phyloP scores from a whole-genome alignment of 92 coral and sea anemone species.

The Porites divaricata region DNA sequence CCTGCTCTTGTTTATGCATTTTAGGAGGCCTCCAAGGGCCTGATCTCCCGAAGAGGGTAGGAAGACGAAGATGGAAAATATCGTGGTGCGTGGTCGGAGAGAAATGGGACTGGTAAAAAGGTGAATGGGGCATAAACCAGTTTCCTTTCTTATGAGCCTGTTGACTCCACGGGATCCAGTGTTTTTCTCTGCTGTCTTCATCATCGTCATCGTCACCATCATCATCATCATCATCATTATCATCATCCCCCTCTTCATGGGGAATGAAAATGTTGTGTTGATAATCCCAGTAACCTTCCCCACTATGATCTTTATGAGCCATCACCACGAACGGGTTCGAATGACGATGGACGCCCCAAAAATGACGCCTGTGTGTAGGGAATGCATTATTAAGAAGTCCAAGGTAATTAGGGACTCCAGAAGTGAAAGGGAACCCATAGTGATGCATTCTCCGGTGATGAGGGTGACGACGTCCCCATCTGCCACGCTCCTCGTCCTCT shows the following conservation, averaged over 20 bases:
- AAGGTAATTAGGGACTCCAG: slow-evolving; percentile 12
- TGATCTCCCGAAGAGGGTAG: slow-evolving; percentile 35
- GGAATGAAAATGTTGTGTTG: slow-evolving; percentile 52
- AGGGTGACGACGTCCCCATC: slow-evolving; percentile 16
- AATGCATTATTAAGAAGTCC: background rate
- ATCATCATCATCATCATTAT: background rate
- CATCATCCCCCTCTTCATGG: background rate
- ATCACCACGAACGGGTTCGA: slow-evolving; percentile 31
- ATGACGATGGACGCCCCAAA: slow-evolving; percentile 22
- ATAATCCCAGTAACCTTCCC: slow-evolving; percentile 52
- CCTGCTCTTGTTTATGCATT: slow-evolving; percentile 20
- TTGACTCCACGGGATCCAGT: slow-evolving; percentile 37
- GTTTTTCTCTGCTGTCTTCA: slow-evolving; percentile 29
- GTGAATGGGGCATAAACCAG: slow-evolving; percentile 40
- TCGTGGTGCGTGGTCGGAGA: slow-evolving; percentile 12
- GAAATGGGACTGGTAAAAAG: background rate
- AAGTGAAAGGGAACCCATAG: background rate
- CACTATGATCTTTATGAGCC: slow-evolving; percentile 39
- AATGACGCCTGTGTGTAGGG: slow-evolving; percentile 27
- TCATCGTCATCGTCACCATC: slow-evolving; percentile 10
- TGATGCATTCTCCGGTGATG: slow-evolving; percentile 9
- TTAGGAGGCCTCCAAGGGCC: slow-evolving; percentile 37
- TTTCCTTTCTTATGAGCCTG: slow-evolving; percentile 42
- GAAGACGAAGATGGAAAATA: slow-evolving; percentile 39
- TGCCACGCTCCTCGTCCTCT: background rate